phyloP scores from a whole-genome alignment of 2,797 vertebrate genomes.

The Phyllotis vaccarum region DNA sequence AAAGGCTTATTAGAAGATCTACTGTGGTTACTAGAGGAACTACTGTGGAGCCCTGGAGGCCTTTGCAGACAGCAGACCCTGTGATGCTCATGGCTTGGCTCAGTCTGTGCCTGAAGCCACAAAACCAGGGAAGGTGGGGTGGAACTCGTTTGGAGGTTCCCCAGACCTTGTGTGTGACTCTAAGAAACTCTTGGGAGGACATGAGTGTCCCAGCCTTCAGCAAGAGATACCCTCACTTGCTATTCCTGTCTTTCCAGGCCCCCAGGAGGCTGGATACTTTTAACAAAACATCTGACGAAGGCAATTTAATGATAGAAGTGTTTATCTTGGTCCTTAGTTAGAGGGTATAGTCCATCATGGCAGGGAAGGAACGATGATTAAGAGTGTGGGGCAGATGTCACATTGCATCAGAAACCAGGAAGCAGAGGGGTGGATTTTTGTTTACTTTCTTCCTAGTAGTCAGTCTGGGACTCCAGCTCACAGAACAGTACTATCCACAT shows the following conservation, averaged over 20 bases:
- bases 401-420: not conserved
- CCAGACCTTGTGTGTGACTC: not conserved
- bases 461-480: not conserved
- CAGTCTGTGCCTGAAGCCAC: not conserved
- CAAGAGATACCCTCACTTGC: not conserved
- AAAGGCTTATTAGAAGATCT: not conserved
- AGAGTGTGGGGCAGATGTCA: not conserved
- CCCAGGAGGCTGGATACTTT: not conserved
- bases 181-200: not conserved
- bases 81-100: not conserved
- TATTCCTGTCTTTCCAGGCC: not conserved
- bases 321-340: not conserved
- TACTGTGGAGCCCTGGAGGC: too few species aligned
- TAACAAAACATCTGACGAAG: not conserved
- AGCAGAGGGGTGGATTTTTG: not conserved
- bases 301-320: not conserved
- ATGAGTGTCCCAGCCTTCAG: not conserved
- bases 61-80: not conserved
- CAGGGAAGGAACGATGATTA: too few species aligned
- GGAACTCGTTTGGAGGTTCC: not conserved
- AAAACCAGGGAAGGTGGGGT: not conserved
- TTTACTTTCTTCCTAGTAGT: too few species aligned
- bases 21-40: not conserved
- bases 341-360: not conserved
- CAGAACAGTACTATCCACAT: not conserved